Base-by-base conservation (phyloP, 2,113 vertebrate species). In the Forbesichthys agassizii region DNA sequence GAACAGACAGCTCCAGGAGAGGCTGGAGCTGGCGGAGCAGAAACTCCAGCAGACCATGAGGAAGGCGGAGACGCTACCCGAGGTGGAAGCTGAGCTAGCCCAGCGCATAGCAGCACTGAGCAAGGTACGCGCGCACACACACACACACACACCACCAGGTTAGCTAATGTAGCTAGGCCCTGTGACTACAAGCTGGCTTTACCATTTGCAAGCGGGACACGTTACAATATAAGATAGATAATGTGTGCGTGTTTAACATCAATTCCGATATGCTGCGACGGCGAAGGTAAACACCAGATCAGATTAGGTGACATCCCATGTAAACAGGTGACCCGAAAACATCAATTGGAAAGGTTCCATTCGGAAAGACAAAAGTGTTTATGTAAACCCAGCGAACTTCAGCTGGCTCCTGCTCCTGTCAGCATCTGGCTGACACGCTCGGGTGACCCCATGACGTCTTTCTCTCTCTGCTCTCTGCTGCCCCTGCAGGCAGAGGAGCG, bases 1-100 rank as follows among this genome's bases (percentile, higher is more conserved):
- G 90, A 98, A 98, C 88, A 89, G 98, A 66, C 98, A 99, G 86
- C 91, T 99, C 27, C 98, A 98, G 86, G 98, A 99, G 77, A 93
- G 98, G 47, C 88, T 99, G 5, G 98, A 99, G 85, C 84, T 99
- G 11, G 98, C 98, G 1, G 98, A 99, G 81, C 98, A 99, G 93
- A 99, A 98, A 89, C 92, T 99, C 33, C 98, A 99, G 88, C 98
- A 99, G 92, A 99, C 97, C 0, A 98, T 99, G 95, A 95, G 97
- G 84, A 99, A 99, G 87, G 98, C 98, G 0, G 98, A 99, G 89
- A 99, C 98, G 0, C 91, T 99, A 71, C 98, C 98, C 0, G 98
- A 99, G 92, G 96, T 99, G n/a, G 98, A 99, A 88, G 98, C 98
- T 33, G 98, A 99, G 66, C 86, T 99, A 74, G 98, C 98, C 66